Conservation (phyloP, 2,888 invertebrate species). For the Phoenoteleia sp. region DNA sequence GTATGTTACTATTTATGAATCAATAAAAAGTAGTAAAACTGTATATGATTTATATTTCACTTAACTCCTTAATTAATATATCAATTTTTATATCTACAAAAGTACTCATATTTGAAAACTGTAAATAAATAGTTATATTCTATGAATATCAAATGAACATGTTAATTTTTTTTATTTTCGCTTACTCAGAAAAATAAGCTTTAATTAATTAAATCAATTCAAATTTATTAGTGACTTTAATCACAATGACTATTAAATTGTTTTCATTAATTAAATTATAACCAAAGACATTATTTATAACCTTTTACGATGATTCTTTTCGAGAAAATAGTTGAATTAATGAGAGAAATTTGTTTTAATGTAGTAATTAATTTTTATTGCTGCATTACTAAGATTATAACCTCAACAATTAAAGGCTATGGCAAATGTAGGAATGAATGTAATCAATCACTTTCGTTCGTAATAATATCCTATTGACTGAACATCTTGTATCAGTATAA, state of each 20-base stretch:
- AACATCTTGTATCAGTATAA: constrained; percentile 19
- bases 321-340: constrained; percentile 43
- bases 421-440: constrained; percentile 54
- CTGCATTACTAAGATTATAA: constrained; percentile 51
- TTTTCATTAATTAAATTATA: constrained; percentile 53
- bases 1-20: too few species aligned
- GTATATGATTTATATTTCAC: too few species aligned
- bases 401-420: constrained; percentile 64
- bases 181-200: not conserved
- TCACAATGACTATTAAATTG: not conserved
- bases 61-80: not conserved
- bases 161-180: too few species aligned
- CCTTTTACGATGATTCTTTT: not conserved
- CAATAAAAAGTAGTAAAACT: too few species aligned
- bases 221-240: not conserved
- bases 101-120: too few species aligned
- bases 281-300: constrained; percentile 36
- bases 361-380: constrained; percentile 60
- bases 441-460: constrained; percentile 64
- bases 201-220: not conserved
- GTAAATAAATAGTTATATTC: not conserved
- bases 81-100: not conserved
- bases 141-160: too few species aligned
- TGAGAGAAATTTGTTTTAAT: constrained; percentile 64
- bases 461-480: constrained; percentile 50